These are phyloP conservation scores for Sigmodon hispidus DNA, from an alignment of 2,113 vertebrate species.

Conservation along the genomic window DNA sequence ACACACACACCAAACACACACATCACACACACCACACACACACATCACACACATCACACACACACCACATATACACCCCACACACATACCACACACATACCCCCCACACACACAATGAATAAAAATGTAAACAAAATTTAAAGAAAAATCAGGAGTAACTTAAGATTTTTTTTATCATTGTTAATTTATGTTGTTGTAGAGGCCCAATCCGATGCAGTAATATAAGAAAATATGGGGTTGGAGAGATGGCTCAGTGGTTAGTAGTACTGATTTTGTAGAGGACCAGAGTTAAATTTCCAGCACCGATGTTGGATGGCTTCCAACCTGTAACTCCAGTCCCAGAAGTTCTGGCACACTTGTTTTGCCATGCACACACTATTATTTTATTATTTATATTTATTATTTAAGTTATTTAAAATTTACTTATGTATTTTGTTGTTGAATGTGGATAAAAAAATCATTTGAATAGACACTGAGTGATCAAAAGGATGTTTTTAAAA, in stretches of 20 bases:
- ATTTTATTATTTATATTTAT: too few species aligned
- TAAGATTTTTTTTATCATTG: background rate
- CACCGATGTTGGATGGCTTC: background rate
- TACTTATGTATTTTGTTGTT: background rate
- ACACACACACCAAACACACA: too few species aligned
- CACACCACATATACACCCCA: too few species aligned
- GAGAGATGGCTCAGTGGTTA: background rate
- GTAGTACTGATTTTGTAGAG: background rate
- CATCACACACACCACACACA: too few species aligned
- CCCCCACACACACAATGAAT: background rate
- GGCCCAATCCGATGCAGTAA: background rate
- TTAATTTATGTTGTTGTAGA: conserved; percentile 14
- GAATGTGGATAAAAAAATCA: conserved; percentile 18
- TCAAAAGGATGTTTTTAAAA: too few species aligned
- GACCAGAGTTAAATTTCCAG: background rate
- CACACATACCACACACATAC: too few species aligned
- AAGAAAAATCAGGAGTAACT: background rate
- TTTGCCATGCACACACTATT: background rate
- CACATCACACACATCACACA: too few species aligned
- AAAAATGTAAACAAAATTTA: background rate
- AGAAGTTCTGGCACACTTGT: background rate
- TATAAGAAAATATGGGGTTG: conserved; percentile 25
- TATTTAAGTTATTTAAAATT: too few species aligned
- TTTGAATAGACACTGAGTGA: background rate
- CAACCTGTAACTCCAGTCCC: background rate